Evolutionary conservation across 2,888 invertebrate genomes (phyloP), one percentile per base, ranked within the genome.

Genomic region (Conus canariensis): DNA sequence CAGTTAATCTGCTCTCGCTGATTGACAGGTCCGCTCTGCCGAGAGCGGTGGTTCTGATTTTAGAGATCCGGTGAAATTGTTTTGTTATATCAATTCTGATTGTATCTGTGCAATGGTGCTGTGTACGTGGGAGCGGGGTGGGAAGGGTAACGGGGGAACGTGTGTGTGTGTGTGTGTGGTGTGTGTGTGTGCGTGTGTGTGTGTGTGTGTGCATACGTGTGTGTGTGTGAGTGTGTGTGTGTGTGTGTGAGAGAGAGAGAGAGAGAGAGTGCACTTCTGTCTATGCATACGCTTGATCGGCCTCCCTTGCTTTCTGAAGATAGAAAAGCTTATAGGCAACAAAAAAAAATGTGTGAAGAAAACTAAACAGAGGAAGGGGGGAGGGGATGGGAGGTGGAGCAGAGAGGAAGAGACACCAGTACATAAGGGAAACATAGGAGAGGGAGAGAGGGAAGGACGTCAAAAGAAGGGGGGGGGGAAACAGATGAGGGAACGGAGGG

Each of bases 201-300:
- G 86, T 86, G 86, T 86, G 86, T 64, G 86, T 86, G 64, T 64
- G 86, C 60, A 64, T 64, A 7, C 60, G 86, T 64, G 86, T 86
- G 67, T 64, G 86, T 64, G 67, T 64, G 86, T 64, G 86, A 30
- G 86, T 64, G 86, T 86, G 86, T 64, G 86, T 86, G 86, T 64
- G 86, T 86, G 86, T 64, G 86, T 86, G 86, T 64, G 86, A 64
- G 86, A 64, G 86, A 64, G 86, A 64, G 86, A 64, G 60, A n/a
- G 60, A 64, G 60, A 64, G 86, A 64, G 86, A 64, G 86, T 60
- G 60, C 16, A 19, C 22, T 12, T 70, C 1, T 70, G 70, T 70
- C 16, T 70, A 19, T 70, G 70, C 19, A 19, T 70, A 19, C 19
- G 60, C 16, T 10, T 64, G 60, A 30, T 30, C 30, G 30, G 30